A percentile compares a stretch with the other conserved stretches of the same genome.
Evolutionary conservation across 2,113 vertebrate genomes (phyloP).

Genomic region (Melanocharis versteri): DNA sequence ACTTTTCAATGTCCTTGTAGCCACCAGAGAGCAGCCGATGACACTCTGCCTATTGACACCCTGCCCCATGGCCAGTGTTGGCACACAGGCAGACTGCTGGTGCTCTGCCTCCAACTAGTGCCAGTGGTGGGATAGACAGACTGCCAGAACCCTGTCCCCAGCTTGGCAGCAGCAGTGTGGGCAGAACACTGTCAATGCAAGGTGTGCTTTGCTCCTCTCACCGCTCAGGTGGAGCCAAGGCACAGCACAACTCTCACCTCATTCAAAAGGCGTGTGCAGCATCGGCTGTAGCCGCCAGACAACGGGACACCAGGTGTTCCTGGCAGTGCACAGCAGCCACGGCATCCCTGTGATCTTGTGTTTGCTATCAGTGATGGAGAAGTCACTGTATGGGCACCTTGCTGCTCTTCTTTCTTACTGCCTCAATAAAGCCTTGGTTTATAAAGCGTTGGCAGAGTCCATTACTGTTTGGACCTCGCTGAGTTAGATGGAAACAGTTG

Average conservation of each 20-base stretch:
- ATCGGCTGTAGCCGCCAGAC: background rate
- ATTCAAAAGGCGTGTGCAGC: background rate
- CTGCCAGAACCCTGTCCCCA: background rate
- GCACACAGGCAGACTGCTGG: background rate
- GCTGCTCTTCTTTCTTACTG: background rate
- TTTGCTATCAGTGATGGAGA: background rate
- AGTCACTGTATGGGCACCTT: rapidly evolving
- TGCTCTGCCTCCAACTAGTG: background rate
- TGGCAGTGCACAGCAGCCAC: background rate
- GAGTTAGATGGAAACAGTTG: background rate
- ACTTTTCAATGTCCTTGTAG: background rate
- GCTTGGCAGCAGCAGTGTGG: background rate
- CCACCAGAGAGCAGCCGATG: background rate
- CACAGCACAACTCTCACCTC: rapidly evolving
- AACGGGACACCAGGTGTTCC: rapidly evolving
- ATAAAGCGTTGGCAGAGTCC: background rate
- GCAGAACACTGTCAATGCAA: background rate
- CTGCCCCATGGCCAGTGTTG: rapidly evolving
- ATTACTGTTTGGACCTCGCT: background rate
- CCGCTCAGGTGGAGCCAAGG: rapidly evolving
- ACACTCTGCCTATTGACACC: background rate
- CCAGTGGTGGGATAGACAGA: background rate
- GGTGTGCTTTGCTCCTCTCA: background rate
- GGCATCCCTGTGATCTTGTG: rapidly evolving
- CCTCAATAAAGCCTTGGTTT: background rate